Evolutionary conservation across 2,797 vertebrate species (phyloP), one percentile per base, ranked within the genome.

Genomic region (Chelmon rostratus): DNA sequence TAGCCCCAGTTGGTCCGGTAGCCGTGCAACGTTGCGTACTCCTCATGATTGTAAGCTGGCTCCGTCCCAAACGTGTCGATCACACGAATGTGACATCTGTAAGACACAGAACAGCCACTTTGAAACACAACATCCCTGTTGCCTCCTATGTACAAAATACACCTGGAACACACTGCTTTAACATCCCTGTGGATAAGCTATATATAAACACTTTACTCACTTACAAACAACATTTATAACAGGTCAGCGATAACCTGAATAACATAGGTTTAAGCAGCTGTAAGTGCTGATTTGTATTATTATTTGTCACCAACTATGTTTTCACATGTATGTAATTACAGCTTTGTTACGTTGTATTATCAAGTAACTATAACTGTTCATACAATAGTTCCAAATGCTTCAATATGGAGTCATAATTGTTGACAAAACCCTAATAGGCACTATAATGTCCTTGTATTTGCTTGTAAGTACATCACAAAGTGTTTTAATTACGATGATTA

Each of bases 1-100:
- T 99, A 99, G 82, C 98, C 98, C 98, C 98, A 99, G 96, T 97
- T 99, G 92, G 98, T 98, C 83, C 98, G 94, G 95, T 96, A 99
- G 79, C 97, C 97, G 0, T 98, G 97, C 71, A 98, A 93, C 0
- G 97, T 98, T 64, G 98, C 98, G 0, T 99, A 99, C 73, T 98
- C 97, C 93, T 99, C 97, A 0, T 99, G 97, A 90, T 99, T 99
- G 90, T 99, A 99, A 0, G 97, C 97, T 0, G 98, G 98, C 71
- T 99, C 98, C 0, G 98, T 99, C 61, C 98, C 98, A 21, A 99
- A 99, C 0, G 98, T 98, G 90, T 99, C 98, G 0, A 99, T 98
- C 87, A 99, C 97, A 42, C 98, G 95, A 19, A 99, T 96, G 0
- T 98, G 97, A 89, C 98, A 99, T 93, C 98, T 99, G 86, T 16